A percentile compares a stretch with the other conserved stretches of the same genome.
Conservation (phyloP, 2,888 invertebrate genomes). For the Oligia strigilis region DNA sequence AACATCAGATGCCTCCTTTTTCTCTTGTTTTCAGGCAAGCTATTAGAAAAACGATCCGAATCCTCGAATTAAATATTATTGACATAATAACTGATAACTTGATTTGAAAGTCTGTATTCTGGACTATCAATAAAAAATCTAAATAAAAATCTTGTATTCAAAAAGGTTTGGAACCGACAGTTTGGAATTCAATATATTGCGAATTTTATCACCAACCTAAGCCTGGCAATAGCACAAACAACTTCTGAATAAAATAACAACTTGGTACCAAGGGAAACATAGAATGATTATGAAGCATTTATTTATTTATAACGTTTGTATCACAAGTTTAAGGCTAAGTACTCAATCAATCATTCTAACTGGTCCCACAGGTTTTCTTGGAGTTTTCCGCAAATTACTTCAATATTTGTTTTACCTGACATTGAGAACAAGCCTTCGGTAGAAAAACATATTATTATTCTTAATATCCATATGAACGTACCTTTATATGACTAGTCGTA, state of each 20-base stretch:
- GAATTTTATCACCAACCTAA: background rate
- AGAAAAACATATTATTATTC: background rate
- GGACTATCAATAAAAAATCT: too few relatives aligned
- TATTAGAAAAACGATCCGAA: background rate
- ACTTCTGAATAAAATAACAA: background rate
- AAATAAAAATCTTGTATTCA: background rate
- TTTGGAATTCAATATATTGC: background rate
- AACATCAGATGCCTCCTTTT: too few relatives aligned
- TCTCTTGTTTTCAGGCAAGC: background rate
- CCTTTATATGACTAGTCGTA: background rate
- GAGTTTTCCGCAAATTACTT: slow-evolving; percentile 50
- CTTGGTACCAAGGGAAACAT: background rate
- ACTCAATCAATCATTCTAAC: slow-evolving; percentile 56
- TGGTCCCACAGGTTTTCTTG: slow-evolving; percentile 43
- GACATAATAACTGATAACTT: background rate
- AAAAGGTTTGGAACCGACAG: background rate
- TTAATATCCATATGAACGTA: background rate
- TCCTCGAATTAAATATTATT: background rate
- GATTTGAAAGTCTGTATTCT: background rate
- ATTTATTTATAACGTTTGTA: slow-evolving; percentile 26
- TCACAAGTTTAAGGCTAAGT: slow-evolving; percentile 48
- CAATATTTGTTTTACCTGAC: slow-evolving; percentile 42
- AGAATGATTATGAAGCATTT: slow-evolving; percentile 10
- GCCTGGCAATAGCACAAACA: background rate
- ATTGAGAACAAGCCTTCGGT: slow-evolving; percentile 10